Evolutionary conservation across 2,888 invertebrate species (phyloP).

Genomic region (Amiota mariae): DNA sequence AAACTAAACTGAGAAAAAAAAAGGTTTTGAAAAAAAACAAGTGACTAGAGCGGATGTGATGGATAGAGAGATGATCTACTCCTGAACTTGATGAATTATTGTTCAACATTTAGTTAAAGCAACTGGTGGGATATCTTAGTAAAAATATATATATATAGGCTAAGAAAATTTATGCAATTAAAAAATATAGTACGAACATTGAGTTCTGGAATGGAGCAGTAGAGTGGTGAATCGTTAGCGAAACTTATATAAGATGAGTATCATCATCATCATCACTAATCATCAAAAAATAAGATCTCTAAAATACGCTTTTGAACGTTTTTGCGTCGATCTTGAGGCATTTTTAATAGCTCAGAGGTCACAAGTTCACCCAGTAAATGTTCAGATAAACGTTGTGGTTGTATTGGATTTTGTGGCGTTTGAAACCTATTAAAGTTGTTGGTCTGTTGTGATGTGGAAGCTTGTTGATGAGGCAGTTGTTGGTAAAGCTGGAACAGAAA

Average conservation of each 20-base stretch:
- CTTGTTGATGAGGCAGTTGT: constrained; percentile 68
- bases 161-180: not conserved
- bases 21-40: not conserved
- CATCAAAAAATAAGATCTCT: constrained; percentile 73
- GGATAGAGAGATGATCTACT: not conserved
- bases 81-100: not conserved
- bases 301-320: constrained; percentile 72
- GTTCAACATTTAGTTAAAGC: not conserved
- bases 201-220: not conserved
- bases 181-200: not conserved
- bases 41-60: constrained; percentile 1
- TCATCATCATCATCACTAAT: constrained; percentile 50
- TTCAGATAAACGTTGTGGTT: constrained; percentile 69
- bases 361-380: constrained; percentile 73
- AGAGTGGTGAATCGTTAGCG: too few species aligned
- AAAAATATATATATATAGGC: not conserved
- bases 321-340: constrained; percentile 72
- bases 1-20: too few species aligned
- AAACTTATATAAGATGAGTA: not conserved
- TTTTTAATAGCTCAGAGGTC: constrained; percentile 72
- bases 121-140: constrained; percentile 5
- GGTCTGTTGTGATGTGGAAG: constrained; percentile 53
- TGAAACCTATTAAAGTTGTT: constrained; percentile 65
- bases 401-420: constrained; percentile 58
- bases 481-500: constrained; percentile 72